These are phyloP conservation scores for Catamblyrhynchus diadema DNA, from an alignment of 2,797 vertebrate genomes.

Conservation along the genomic window DNA sequence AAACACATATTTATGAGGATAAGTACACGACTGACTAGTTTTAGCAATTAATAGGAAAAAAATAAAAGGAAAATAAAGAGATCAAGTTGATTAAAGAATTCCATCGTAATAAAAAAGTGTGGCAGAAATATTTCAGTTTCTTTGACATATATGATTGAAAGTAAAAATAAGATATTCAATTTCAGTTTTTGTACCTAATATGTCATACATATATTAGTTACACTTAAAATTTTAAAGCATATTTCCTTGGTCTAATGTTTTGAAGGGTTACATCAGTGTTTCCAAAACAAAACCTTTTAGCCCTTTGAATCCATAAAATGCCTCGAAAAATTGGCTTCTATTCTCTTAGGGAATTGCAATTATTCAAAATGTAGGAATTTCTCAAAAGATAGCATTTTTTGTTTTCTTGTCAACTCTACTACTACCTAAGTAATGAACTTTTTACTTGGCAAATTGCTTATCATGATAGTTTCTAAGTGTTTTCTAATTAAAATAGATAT, in stretches of 20 bases:
- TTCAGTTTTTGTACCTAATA: neutral
- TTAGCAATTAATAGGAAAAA: neutral
- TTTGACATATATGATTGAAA: neutral
- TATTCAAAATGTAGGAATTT: neutral
- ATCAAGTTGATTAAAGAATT: neutral
- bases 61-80: neutral
- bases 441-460: neutral
- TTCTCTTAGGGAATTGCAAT: neutral
- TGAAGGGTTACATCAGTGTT: neutral
- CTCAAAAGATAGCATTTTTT: neutral
- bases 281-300: neutral
- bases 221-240: neutral
- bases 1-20: neutral
- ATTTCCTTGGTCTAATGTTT: neutral
- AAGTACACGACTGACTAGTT: accelerated
- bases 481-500: neutral
- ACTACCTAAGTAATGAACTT: neutral
- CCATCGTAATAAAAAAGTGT: neutral
- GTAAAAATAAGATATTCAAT: neutral
- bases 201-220: neutral
- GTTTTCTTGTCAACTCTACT: neutral
- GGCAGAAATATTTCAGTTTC: neutral
- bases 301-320: neutral
- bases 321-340: neutral
- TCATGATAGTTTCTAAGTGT: neutral